Percentiles rank a stretch among this genome's conserved stretches.
Conservation (phyloP, 2,888 invertebrate species). For the Apocheima hispidaria region DNA sequence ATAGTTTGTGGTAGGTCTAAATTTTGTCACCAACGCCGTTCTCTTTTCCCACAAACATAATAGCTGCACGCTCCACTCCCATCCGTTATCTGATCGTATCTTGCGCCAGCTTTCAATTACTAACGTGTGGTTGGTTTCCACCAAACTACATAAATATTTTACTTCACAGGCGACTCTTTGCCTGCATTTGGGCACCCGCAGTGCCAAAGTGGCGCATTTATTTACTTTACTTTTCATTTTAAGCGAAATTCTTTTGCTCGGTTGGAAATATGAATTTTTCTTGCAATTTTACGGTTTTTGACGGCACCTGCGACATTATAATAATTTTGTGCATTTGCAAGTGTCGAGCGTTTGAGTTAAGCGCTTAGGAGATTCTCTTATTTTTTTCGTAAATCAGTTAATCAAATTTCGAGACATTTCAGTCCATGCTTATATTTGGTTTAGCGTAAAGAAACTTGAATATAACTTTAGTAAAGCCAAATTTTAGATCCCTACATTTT, state of each 20-base stretch:
- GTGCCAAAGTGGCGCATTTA: conserved; percentile 29
- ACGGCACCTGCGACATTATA: conserved; percentile 14
- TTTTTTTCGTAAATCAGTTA: not conserved
- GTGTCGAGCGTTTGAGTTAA: conserved; percentile 19
- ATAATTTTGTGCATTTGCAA: conserved; percentile 22
- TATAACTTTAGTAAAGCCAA: too few species aligned
- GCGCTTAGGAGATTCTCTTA: not conserved
- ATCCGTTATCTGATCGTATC: conserved; percentile 23
- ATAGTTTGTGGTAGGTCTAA: too few species aligned
- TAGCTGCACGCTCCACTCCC: not conserved
- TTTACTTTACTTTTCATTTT: conserved; percentile 19
- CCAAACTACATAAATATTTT: conserved; percentile 53
- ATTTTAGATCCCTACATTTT: too few species aligned
- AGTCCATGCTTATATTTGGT: not conserved
- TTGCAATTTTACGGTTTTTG: conserved; percentile 24
- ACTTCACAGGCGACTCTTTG: conserved; percentile 39
- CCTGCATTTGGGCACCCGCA: conserved; percentile 22
- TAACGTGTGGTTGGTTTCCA: conserved; percentile 45
- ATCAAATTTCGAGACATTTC: not conserved
- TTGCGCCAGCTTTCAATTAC: conserved; percentile 51
- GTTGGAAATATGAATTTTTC: conserved; percentile 19
- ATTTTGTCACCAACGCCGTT: too few species aligned
- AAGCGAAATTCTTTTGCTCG: conserved; percentile 22
- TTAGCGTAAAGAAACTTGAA: not conserved
- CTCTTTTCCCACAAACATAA: not conserved